Evolutionary conservation across 2,797 vertebrate genomes (phyloP), one percentile per base, ranked within the genome.

Genomic region (Gobio occitaniae): DNA sequence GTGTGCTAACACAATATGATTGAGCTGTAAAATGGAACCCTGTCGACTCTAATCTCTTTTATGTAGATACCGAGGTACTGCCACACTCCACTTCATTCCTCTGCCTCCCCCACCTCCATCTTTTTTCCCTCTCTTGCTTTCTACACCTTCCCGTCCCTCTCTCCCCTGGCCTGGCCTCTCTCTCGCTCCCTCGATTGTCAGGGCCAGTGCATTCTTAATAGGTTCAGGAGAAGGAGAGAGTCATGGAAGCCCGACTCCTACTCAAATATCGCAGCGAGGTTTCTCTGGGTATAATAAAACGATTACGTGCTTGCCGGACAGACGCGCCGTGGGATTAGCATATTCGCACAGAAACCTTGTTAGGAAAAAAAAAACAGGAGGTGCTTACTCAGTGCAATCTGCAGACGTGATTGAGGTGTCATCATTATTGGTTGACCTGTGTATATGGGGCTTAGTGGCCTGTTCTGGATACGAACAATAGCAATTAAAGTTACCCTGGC

Each of bases 31-130:
- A 96, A 96, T 96, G 96, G 95, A 95, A 93, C 90, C 94, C 96
- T 96, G 96, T 96, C 94, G 92, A 94, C 95, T 96, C 97, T 98
- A 97, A 98, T 97, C 96, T 95, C 95, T 96, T 97, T 96, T 96
- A 97, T 97, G 96, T 97, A 97, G 97, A 98, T 97, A 97, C 90
- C 92, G 94, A 92, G 94, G 94, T 93, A 92, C 94, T 93, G 94
- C 94, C 95, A 94, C 95, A 94, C 93, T 95, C 92, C 94, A 95
- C 94, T 96, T 94, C 93, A 93, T 94, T 96, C 94, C 91, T 91
- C 82, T 80, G 78, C 74, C 85, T 71, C 61, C 83, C 66, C 65
- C 69, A 41, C 70, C 75, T 85, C 61, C 59, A 59, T 83, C 71
- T 85, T 65, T 86, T 71, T 63, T 75, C 63, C 86, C 29, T 70